Base-by-base conservation (phyloP, 1,140 invertebrate genomes). In the Bombus pyrosoma region DNA sequence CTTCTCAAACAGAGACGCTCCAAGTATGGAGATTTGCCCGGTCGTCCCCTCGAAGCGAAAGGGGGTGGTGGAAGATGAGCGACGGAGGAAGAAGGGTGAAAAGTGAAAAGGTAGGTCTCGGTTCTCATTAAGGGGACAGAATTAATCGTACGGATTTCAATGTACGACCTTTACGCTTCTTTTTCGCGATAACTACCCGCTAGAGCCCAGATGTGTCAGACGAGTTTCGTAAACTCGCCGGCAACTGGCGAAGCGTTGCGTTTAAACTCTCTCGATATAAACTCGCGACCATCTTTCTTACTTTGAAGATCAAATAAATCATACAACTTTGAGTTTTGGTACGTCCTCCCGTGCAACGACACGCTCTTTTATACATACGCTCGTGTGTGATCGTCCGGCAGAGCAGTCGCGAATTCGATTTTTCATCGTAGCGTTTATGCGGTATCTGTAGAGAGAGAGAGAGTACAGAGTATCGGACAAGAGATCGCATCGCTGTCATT, bases 111-210 rank as follows among this genome's bases (percentile, higher is more conserved):
- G 32, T 34, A 34, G 57, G n/a, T 25, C 22, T n/a, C 47, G 72
- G 15, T 66, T 66, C 72, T 73, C 72, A 28, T 83, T 80, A 81
- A 86, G 75, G 28, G 53, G 59, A 68, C 34, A 43, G 66, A 86
- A 86, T 86, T 89, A 83, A 89, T 89, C 71, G 68, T 41, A 41
- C 59, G 59, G 79, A 83, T 88, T 84, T 87, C 82, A 79, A 57
- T 71, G 75, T 62, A 71, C 34, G n/a, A 0, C 37, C 76, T 66
- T 57, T 75, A 47, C 57, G 75, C 39, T 88, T 76, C 77, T 68
- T 37, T 34, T n/a, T 66, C 9, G 57, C 47, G 71, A 22, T 64
- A 18, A 18, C 57, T n/a, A 57, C 5, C 59, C 15, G 15, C 12
- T 15, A 25, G 37, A 81, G 25, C 18, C 47, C 28, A 2, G 59